phyloP scores from a whole-genome alignment of 2,888 invertebrate genomes.

The Enoplolaimus lenunculus region DNA sequence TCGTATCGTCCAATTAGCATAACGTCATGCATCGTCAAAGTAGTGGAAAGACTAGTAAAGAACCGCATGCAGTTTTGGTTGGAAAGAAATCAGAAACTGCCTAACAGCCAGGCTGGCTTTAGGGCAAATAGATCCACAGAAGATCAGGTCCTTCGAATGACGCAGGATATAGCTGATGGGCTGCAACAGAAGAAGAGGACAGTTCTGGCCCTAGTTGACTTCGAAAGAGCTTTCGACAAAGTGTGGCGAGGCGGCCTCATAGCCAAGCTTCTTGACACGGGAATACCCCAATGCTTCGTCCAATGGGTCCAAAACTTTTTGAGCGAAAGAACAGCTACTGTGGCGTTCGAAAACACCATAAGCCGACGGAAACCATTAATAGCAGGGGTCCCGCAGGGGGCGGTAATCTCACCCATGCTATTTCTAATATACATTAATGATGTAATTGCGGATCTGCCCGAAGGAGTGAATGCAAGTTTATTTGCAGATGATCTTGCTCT shows the following conservation, averaged over 20 bases:
- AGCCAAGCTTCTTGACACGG: neutral
- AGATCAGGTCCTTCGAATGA: slow-evolving; percentile 10
- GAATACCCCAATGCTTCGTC: neutral
- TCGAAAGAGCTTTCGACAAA: neutral
- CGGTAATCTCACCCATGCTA: slow-evolving; percentile 2
- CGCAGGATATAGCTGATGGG: neutral
- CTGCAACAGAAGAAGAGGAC: slow-evolving; percentile 3
- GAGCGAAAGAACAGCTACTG: neutral
- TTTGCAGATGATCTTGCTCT: slow-evolving; percentile 9
- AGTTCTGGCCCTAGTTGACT: slow-evolving; percentile 3
- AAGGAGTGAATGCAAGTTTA: neutral
- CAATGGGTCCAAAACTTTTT: neutral
- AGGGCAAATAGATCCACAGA: neutral
- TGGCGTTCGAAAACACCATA: neutral
- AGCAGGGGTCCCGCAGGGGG: slow-evolving; percentile 2
- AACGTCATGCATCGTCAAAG: neutral
- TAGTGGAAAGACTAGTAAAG: slow-evolving; percentile 4
- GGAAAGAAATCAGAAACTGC: neutral
- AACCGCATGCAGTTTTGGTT: slow-evolving; percentile 2
- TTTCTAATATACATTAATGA: neutral
- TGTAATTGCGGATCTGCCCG: neutral
- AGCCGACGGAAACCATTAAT: neutral
- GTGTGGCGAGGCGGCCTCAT: neutral
- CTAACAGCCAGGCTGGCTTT: neutral
- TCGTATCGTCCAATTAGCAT: slow-evolving; percentile 10